These are phyloP conservation scores for Psettodes erumei DNA, from an alignment of 2,113 vertebrate genomes.

Conservation along the genomic window DNA sequence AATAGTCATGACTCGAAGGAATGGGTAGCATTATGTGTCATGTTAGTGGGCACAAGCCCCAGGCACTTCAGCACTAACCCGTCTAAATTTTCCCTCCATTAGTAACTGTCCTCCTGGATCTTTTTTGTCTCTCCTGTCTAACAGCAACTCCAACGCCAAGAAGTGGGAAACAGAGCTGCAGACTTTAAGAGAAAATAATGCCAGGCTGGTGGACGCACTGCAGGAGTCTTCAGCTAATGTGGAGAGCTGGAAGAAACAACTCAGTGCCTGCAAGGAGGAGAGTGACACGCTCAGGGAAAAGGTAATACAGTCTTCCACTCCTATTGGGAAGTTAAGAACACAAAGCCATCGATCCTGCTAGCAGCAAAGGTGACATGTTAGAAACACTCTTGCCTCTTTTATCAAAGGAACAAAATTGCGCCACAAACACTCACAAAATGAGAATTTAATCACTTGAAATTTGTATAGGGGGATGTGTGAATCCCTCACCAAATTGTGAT, in stretches of 20 bases:
- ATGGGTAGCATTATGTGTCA: constrained; percentile 31
- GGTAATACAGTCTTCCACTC: constrained; percentile 76
- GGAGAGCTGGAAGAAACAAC: constrained; percentile 95
- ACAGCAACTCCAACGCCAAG: constrained; percentile 90
- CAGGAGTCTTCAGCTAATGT: constrained; percentile 92
- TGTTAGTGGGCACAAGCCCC: constrained; percentile 24
- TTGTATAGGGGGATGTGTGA: neutral
- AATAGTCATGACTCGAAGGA: constrained; percentile 32
- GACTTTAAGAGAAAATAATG: constrained; percentile 92
- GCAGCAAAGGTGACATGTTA: neutral
- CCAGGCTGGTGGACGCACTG: constrained; percentile 87
- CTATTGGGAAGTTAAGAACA: constrained; percentile 17
- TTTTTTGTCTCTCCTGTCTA: constrained; percentile 38
- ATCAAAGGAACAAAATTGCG: constrained; percentile 14
- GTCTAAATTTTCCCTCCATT: constrained; percentile 29
- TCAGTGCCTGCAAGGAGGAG: constrained; percentile 90
- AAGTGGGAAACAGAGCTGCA: constrained; percentile 96
- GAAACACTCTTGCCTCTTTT: neutral
- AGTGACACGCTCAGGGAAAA: constrained; percentile 89
- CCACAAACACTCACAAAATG: neutral
- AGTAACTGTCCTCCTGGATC: constrained; percentile 24
- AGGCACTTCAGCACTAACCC: constrained; percentile 36
- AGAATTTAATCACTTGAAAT: neutral
- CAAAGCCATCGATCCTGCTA: neutral
- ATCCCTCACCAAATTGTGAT: neutral